phyloP scores from a whole-genome alignment of 2,797 vertebrate genomes.

The Artibeus jamaicensis region DNA sequence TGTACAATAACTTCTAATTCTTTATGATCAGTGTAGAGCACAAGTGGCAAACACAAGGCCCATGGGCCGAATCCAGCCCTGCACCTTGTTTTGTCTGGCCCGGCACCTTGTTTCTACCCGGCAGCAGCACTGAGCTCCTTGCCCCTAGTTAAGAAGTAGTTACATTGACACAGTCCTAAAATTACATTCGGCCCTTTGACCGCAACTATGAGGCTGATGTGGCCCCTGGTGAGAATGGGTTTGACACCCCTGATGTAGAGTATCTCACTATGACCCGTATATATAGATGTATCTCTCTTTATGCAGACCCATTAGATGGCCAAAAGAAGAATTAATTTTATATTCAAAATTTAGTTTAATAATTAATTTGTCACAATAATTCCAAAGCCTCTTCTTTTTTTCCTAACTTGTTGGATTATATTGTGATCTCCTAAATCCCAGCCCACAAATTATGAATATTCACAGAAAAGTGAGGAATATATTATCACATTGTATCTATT shows the following conservation, averaged over 20 bases:
- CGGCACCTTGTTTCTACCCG: no score
- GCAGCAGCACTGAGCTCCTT: no score
- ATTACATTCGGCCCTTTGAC: no score
- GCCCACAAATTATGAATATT: not conserved
- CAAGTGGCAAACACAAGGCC: no score
- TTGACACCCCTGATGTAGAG: not conserved
- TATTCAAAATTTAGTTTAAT: not conserved
- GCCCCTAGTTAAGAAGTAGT: no score
- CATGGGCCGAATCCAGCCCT: no score
- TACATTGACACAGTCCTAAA: no score
- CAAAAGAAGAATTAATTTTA: not conserved
- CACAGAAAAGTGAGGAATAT: not conserved
- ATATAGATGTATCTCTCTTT: not conserved
- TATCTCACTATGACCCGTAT: not conserved
- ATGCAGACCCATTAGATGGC: no score
- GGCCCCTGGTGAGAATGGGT: no score
- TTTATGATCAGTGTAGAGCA: not conserved
- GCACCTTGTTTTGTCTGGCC: no score
- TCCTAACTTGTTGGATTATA: not conserved
- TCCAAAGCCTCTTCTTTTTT: not conserved
- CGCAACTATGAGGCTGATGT: no score
- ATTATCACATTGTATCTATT: not conserved
- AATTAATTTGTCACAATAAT: not conserved
- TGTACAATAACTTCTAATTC: not conserved
- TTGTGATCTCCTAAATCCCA: not conserved